phyloP scores from a whole-genome alignment of 2,797 vertebrate species.

The Anguilla marmorata region DNA sequence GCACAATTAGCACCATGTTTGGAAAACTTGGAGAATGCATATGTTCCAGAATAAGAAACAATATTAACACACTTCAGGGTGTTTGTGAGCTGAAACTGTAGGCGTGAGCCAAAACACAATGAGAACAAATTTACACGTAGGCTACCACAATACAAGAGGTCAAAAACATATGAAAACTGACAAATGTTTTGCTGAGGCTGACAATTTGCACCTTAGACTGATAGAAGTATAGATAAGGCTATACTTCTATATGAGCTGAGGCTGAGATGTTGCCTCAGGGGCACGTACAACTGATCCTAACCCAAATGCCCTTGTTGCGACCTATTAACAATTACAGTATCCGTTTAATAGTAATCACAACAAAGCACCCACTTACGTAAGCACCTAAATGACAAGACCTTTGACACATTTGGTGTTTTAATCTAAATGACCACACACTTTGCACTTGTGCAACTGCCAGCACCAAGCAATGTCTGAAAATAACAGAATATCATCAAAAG shows the following conservation, averaged over 20 bases:
- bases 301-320: background rate
- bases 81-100: background rate
- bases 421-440: background rate
- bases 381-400: background rate
- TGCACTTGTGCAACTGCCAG: background rate
- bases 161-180: background rate
- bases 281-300: background rate
- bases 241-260: too few species aligned
- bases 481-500: slow-evolving; percentile 3
- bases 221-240: too few species aligned
- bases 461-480: background rate
- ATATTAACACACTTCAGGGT: slow-evolving; percentile 3
- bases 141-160: background rate
- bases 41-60: background rate
- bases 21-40: background rate
- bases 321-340: background rate
- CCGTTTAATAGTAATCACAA: background rate
- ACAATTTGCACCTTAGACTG: too few species aligned
- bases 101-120: background rate
- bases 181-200: too few species aligned
- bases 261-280: too few species aligned
- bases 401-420: background rate
- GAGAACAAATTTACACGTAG: background rate
- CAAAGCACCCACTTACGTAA: background rate
- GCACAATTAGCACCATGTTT: background rate